Base-by-base conservation (phyloP, 23 tunicate species). In the Aplidium turbinatum region DNA sequence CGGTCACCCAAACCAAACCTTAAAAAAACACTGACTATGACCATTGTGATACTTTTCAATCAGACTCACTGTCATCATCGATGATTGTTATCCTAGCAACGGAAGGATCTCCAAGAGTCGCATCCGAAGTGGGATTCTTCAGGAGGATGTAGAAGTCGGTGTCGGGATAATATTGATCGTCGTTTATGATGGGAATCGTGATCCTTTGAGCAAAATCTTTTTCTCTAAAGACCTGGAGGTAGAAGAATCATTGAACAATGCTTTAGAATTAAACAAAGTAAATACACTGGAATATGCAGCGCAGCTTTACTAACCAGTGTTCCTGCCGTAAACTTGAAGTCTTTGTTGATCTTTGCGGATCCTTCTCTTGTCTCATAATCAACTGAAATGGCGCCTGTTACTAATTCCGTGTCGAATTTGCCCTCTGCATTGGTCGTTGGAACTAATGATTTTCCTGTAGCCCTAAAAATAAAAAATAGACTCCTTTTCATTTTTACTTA, bases 51-150 rank as follows among this genome's bases (percentile, higher is more conserved):
- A n/a, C n/a, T n/a, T n/a, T n/a, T n/a, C n/a, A n/a, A n/a, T n/a
- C n/a, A n/a, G n/a, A n/a, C 91, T 76, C 77, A 85, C 91, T 85
- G 73, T 85, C 83, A 36, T 85, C 91, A 68, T 85, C 91, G 36
- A 85, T 77, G 24, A 85, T 85, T 22, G 91, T 85, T 21, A 85
- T 73, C 18, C 91, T 57, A 24, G 91, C 33, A 9, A 85, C 91
- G 16, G 83, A 76, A 22, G 91, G 91, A 53, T 85, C 91, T 6
- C 91, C 91, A 20, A 85, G 78, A 4, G 72, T 31, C 21, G 83
- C 79, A 35, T 85, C 78, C 22, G 73, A 73, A 57, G 78, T 77
- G 19, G 91, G 78, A 26, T 77, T 85, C 50, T 85, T 85, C 58
- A 85, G 45, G 23, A 85, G 69, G 25, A 85, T 46, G 65, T 85